Percentiles rank a stretch among this genome's conserved stretches.
These are phyloP conservation scores for Anarsia innoxiella DNA, from an alignment of 2,888 invertebrate species.

Conservation along the genomic window DNA sequence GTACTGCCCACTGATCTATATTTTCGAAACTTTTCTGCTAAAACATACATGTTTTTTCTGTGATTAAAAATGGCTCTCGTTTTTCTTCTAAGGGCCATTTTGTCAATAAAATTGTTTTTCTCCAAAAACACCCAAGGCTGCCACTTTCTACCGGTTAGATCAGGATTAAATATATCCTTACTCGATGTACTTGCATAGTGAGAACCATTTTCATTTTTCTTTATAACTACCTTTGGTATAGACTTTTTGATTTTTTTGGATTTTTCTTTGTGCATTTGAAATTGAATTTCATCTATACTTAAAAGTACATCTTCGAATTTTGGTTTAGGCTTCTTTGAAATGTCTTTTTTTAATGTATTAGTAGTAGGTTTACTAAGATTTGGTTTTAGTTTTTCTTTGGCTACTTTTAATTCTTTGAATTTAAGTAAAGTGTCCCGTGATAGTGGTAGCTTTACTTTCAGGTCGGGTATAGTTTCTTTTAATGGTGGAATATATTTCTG, in stretches of 20 bases:
- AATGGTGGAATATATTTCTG: conserved; percentile 71
- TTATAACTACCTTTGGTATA: conserved; percentile 69
- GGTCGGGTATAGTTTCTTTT: conserved; percentile 49
- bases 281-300: conserved; percentile 67
- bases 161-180: conserved; percentile 51
- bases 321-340: conserved; percentile 57
- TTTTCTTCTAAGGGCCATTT: conserved; percentile 60
- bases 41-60: conserved; percentile 52
- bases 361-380: conserved; percentile 28
- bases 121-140: conserved; percentile 70
- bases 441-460: conserved; percentile 62
- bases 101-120: conserved; percentile 60
- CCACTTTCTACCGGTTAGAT: conserved; percentile 68
- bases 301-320: conserved; percentile 72
- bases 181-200: conserved; percentile 60
- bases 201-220: conserved; percentile 62
- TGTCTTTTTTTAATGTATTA: conserved; percentile 26
- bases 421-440: conserved; percentile 59
- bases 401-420: conserved; percentile 56
- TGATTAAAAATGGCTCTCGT: conserved; percentile 55
- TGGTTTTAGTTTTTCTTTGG: conserved; percentile 50
- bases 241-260: conserved; percentile 47
- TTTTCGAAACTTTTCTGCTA: conserved; percentile 57
- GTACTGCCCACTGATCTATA: conserved; percentile 55
- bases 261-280: conserved; percentile 58